Conservation (phyloP, 2,888 invertebrate genomes). For the Ganaspis brasiliensis region DNA sequence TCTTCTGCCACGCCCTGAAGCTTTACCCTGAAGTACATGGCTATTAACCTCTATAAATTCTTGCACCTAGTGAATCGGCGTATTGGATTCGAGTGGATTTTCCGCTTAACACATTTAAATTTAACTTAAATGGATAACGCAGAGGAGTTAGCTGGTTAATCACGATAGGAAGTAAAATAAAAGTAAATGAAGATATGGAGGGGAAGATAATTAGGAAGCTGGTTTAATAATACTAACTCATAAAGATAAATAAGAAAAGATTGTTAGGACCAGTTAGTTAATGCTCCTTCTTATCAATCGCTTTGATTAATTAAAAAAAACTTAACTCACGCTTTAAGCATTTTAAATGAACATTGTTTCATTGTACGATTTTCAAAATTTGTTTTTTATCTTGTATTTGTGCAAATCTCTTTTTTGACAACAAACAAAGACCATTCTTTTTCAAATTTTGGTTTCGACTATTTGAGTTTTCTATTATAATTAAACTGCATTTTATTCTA, state of each 20-base stretch:
- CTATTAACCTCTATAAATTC: slow-evolving; percentile 60
- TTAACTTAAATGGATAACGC: not conserved
- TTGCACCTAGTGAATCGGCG: slow-evolving; percentile 57
- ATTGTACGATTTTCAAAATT: not conserved
- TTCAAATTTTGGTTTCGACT: not conserved
- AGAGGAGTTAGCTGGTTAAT: slow-evolving; percentile 4
- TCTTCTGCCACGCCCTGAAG: slow-evolving; percentile 57
- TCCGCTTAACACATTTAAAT: not conserved
- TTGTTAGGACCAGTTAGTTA: slow-evolving; percentile 15
- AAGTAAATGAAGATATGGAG: slow-evolving; percentile 8
- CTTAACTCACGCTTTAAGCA: not conserved
- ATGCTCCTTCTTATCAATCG: not conserved
- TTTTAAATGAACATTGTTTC: no score
- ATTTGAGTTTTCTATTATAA: not conserved
- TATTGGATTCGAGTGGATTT: slow-evolving; percentile 21
- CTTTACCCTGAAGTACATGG: slow-evolving; percentile 49
- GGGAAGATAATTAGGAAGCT: slow-evolving; percentile 17
- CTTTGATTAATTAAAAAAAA: not conserved
- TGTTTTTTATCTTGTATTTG: not conserved
- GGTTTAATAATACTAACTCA: not conserved
- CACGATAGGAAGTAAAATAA: slow-evolving; percentile 1
- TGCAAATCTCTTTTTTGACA: no score
- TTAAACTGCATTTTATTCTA: no score
- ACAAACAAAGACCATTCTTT: no score
- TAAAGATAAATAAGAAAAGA: slow-evolving; percentile 14